Percentiles rank a stretch among this genome's conserved stretches.
Evolutionary conservation across 2,797 vertebrate genomes (phyloP).

Genomic region (Erithacus rubecula): DNA sequence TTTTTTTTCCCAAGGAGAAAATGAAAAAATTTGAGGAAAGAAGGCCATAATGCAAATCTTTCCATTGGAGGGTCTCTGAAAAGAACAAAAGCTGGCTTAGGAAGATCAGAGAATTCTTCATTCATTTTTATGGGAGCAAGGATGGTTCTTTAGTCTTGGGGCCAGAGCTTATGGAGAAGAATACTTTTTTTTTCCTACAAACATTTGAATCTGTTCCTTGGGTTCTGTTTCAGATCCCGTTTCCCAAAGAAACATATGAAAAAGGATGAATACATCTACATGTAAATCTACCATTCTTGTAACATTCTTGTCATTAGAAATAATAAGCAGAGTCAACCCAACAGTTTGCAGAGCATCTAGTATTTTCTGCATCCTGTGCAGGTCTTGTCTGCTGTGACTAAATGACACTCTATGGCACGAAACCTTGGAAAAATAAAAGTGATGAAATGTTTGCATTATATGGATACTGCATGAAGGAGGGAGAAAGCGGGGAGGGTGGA

Average conservation of each 20-base stretch:
- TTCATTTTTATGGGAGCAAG: neutral
- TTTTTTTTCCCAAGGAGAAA: neutral
- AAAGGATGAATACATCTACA: neutral
- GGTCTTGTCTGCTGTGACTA: neutral
- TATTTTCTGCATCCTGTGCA: neutral
- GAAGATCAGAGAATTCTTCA: neutral
- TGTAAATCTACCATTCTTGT: neutral
- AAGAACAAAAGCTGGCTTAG: constrained; percentile 40
- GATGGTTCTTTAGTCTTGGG: neutral
- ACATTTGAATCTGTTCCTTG: neutral
- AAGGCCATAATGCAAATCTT: constrained; percentile 19
- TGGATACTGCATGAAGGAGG: neutral
- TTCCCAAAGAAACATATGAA: neutral
- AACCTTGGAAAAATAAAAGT: neutral
- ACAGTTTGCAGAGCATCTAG: neutral
- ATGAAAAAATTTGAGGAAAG: neutral
- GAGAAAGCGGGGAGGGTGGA: neutral
- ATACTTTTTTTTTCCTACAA: neutral
- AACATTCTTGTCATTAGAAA: neutral
- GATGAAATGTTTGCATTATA: neutral
- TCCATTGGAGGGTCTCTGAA: neutral
- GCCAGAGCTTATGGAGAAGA: neutral
- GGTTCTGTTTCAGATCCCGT: neutral
- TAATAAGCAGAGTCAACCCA: neutral
- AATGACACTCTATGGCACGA: neutral